phyloP scores from a whole-genome alignment of 1,140 invertebrate species.

The Heterodera schachtii region DNA sequence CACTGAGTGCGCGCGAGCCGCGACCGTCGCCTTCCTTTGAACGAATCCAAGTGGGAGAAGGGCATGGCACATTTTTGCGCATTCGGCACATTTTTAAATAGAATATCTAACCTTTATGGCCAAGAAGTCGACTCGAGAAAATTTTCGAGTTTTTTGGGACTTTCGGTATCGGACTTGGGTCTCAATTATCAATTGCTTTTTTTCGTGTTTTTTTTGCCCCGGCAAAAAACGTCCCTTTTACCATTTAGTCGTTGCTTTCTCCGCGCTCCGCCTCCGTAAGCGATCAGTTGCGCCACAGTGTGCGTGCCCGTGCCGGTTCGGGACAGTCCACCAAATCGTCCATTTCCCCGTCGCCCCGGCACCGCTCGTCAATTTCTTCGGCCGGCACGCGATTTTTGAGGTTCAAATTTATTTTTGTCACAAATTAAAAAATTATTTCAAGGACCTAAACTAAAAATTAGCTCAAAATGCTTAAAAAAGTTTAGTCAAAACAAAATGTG shows the following conservation, averaged over 20 bases:
- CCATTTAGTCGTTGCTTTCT: neutral
- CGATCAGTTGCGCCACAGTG: neutral
- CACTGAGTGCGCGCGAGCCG: constrained; percentile 5
- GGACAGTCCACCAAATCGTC: neutral
- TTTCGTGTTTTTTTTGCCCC: no score
- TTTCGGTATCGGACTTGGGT: no score
- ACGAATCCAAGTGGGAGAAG: neutral
- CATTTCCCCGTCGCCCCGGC: neutral
- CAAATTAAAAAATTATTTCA: no score
- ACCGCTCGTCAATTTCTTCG: neutral
- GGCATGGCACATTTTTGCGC: neutral
- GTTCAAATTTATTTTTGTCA: neutral
- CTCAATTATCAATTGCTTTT: no score
- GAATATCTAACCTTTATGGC: no score
- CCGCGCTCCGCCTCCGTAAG: neutral
- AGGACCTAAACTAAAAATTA: no score
- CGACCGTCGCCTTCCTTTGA: constrained; percentile 8
- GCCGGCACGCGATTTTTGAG: constrained; percentile 6
- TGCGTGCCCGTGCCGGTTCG: constrained; percentile 1
- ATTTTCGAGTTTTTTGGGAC: no score
- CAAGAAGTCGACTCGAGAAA: no score
- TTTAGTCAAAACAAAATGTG: no score
- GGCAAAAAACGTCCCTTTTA: no score
- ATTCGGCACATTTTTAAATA: no score
- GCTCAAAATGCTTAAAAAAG: no score